phyloP scores from a whole-genome alignment of 2,888 invertebrate genomes.

The Glomeris marginata region DNA sequence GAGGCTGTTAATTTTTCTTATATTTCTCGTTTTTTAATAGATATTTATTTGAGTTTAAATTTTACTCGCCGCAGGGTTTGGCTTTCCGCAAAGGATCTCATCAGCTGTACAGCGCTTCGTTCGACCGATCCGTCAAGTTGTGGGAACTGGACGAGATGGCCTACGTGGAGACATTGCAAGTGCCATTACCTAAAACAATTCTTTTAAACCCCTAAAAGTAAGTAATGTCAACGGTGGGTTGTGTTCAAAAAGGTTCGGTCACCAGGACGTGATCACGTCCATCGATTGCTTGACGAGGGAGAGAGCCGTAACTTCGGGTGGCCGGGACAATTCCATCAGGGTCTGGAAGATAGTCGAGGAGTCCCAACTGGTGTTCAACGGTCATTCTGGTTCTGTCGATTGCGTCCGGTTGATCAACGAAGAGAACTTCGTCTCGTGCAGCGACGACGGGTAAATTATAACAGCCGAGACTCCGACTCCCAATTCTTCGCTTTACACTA shows the following conservation, averaged over 20 bases:
- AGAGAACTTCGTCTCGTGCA: slow-evolving; percentile 80
- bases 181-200: slow-evolving; percentile 8
- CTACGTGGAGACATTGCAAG: slow-evolving; percentile 78
- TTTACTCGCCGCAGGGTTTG: slow-evolving; percentile 39
- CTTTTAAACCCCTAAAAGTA: not conserved
- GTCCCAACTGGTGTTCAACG: slow-evolving; percentile 87
- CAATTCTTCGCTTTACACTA: too few relatives aligned
- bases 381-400: slow-evolving; percentile 68
- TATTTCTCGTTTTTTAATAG: too few relatives aligned
- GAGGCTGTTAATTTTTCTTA: too few relatives aligned
- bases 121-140: slow-evolving; percentile 54
- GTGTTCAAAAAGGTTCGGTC: slow-evolving; percentile 47
- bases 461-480: not conserved
- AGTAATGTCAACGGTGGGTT: not conserved
- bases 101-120: slow-evolving; percentile 48
- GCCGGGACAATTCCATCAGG: slow-evolving; percentile 67
- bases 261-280: slow-evolving; percentile 68
- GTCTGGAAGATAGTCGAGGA: slow-evolving; percentile 97
- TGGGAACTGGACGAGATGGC: slow-evolving; percentile 96
- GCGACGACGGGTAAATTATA: slow-evolving; percentile 61
- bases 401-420: slow-evolving; percentile 80
- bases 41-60: too few relatives aligned
- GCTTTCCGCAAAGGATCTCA: slow-evolving; percentile 73
- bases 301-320: slow-evolving; percentile 75
- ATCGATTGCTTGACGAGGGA: slow-evolving; percentile 79